Conservation (phyloP, 1,140 invertebrate species). For the Nylanderia fulva region DNA sequence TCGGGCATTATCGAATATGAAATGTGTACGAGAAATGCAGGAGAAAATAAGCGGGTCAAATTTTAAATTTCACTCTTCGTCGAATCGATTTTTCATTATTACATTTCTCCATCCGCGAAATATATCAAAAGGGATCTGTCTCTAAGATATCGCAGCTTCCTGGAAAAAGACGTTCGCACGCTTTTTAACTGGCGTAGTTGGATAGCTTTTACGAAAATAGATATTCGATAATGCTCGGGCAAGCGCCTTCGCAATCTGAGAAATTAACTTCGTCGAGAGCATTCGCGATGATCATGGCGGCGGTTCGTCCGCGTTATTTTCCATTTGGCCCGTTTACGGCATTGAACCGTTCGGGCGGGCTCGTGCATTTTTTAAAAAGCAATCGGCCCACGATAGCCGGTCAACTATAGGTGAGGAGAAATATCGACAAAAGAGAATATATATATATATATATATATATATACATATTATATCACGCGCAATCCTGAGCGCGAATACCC, state of each 20-base stretch:
- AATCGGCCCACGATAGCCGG: slow-evolving; percentile 9
- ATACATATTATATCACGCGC: too few relatives aligned
- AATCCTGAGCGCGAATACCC: too few relatives aligned
- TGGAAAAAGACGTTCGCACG: background rate
- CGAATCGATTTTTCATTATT: background rate
- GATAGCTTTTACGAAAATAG: slow-evolving; percentile 20
- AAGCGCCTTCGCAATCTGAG: slow-evolving; percentile 12
- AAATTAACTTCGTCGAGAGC: background rate
- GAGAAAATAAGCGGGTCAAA: background rate
- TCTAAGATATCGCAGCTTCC: background rate
- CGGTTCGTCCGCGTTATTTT: slow-evolving; percentile 25
- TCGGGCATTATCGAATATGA: too few relatives aligned
- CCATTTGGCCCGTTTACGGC: slow-evolving; percentile 16
- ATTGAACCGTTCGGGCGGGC: slow-evolving; percentile 2
- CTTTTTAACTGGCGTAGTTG: background rate
- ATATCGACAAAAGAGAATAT: background rate
- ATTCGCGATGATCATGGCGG: background rate
- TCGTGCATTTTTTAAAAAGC: slow-evolving; percentile 54
- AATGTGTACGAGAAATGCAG: too few relatives aligned
- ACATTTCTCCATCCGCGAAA: background rate
- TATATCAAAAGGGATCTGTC: background rate
- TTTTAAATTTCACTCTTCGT: background rate
- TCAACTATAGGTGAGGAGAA: slow-evolving; percentile 15
- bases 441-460: background rate
- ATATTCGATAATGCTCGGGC: slow-evolving; percentile 34